Evolutionary conservation across 2,888 invertebrate genomes (phyloP).

Genomic region (Heliothis peltigera): DNA sequence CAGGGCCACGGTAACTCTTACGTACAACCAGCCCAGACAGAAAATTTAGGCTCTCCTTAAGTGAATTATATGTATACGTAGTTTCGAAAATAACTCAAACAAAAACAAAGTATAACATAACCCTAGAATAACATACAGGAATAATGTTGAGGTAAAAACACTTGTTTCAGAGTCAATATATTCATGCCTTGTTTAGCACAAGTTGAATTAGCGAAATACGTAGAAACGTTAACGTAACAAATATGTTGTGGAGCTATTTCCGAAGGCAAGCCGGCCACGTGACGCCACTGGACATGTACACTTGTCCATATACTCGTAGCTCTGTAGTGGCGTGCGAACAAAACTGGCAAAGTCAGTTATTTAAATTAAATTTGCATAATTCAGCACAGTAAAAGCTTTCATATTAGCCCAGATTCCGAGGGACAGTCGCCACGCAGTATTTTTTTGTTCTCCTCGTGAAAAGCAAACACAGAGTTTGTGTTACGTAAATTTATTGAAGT

Average conservation of each 20-base stretch:
- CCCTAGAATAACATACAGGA: neutral
- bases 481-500: conserved; percentile 50
- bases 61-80: neutral
- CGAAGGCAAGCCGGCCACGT: conserved; percentile 43
- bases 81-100: neutral
- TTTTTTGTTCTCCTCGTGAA: conserved; percentile 35
- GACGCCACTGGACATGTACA: conserved; percentile 39
- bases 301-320: conserved; percentile 29
- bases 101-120: neutral
- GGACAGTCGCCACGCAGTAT: conserved; percentile 53
- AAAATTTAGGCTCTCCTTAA: too few relatives aligned
- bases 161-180: conserved; percentile 37
- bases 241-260: conserved; percentile 55
- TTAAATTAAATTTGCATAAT: conserved; percentile 82
- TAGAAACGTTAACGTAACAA: conserved; percentile 52
- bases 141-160: conserved; percentile 3
- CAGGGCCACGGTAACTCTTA: too few relatives aligned
- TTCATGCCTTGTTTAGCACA: conserved; percentile 29
- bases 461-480: conserved; percentile 31
- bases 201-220: conserved; percentile 46
- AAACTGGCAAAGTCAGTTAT: conserved; percentile 72
- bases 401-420: conserved; percentile 69
- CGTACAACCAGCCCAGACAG: too few relatives aligned
- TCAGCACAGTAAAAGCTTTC: conserved; percentile 76
- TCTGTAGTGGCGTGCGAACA: conserved; percentile 62